Evolutionary conservation across 2,888 invertebrate species (phyloP).

Genomic region (Spialia ferax): DNA sequence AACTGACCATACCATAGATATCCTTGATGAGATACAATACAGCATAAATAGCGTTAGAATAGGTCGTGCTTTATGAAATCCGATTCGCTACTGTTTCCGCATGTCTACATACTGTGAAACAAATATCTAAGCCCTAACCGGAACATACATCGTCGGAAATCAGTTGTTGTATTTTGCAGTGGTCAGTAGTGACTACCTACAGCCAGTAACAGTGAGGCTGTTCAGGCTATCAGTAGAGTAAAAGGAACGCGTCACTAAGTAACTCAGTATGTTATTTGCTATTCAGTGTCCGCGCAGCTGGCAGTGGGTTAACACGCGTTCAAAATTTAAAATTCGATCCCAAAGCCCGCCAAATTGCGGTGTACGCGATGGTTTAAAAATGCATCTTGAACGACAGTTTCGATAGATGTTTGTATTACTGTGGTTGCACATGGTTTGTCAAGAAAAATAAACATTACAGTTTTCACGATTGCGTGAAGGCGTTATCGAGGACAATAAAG

Average conservation of each 20-base stretch:
- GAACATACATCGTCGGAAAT: slow-evolving; percentile 78
- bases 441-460: slow-evolving; percentile 52
- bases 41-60: slow-evolving; percentile 15
- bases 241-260: slow-evolving; percentile 64
- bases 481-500: slow-evolving; percentile 59
- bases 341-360: slow-evolving; percentile 63
- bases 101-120: slow-evolving; percentile 45
- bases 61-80: slow-evolving; percentile 44
- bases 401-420: slow-evolving; percentile 50
- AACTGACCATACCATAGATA: slow-evolving; percentile 41
- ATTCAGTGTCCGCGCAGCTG: slow-evolving; percentile 75
- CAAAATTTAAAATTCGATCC: slow-evolving; percentile 42
- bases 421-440: slow-evolving; percentile 53
- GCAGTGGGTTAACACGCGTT: slow-evolving; percentile 68
- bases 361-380: slow-evolving; percentile 55
- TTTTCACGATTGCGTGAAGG: slow-evolving; percentile 53
- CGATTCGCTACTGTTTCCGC: slow-evolving; percentile 54
- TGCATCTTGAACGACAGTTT: slow-evolving; percentile 40
- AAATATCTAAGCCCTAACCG: slow-evolving; percentile 55
- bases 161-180: slow-evolving; percentile 52
- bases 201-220: slow-evolving; percentile 64
- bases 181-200: slow-evolving; percentile 56
- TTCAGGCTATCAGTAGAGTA: slow-evolving; percentile 65
- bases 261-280: background rate
- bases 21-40: slow-evolving; percentile 29